Evolutionary conservation across 2,797 vertebrate species (phyloP).

Genomic region (Philypnodon macrostomus): DNA sequence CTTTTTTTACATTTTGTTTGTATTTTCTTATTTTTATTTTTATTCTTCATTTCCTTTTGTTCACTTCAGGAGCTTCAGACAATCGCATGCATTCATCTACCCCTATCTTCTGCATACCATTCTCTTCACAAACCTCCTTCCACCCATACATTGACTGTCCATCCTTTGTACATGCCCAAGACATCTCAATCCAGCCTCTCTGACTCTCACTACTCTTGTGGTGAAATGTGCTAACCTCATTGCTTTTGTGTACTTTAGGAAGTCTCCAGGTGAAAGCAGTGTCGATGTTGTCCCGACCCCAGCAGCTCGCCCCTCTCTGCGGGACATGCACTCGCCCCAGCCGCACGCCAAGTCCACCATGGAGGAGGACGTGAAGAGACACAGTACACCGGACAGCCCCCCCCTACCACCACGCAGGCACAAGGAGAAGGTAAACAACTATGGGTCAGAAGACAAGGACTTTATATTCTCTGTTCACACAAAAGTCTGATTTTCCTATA

Average conservation of each 20-base stretch:
- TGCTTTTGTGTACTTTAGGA: slow-evolving; percentile 66
- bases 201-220: neutral
- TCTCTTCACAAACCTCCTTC: too few species aligned
- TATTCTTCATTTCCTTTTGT: too few species aligned
- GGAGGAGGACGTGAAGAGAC: slow-evolving; percentile 93
- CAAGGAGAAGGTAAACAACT: slow-evolving; percentile 69
- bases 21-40: neutral
- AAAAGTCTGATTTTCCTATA: too few species aligned
- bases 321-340: slow-evolving; percentile 92
- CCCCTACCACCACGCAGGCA: slow-evolving; percentile 62
- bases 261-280: slow-evolving; percentile 89
- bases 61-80: too few species aligned
- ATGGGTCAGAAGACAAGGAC: too few species aligned
- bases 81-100: too few species aligned
- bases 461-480: too few species aligned
- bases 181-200: too few species aligned
- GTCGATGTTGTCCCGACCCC: slow-evolving; percentile 78
- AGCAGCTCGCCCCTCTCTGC: slow-evolving; percentile 85
- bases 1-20: neutral
- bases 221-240: neutral
- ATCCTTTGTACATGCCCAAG: too few species aligned
- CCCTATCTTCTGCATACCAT: too few species aligned
- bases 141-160: too few species aligned
- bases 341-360: slow-evolving; percentile 85
- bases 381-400: slow-evolving; percentile 58